Conservation (phyloP, 2,888 invertebrate genomes). For the Amphiduros pacificus region DNA sequence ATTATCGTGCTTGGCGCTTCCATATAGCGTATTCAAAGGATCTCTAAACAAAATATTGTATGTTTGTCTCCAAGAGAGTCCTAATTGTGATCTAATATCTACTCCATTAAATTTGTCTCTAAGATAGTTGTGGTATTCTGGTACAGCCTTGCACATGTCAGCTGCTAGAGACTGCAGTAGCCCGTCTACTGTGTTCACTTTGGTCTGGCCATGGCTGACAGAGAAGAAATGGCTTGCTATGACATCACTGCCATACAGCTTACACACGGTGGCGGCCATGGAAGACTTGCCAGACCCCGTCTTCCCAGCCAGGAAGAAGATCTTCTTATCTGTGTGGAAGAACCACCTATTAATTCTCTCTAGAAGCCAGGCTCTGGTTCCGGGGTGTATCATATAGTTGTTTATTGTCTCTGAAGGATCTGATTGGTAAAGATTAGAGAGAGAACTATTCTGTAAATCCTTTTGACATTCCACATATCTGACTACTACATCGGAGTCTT, state of each 20-base stretch:
- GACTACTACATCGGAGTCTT: conserved; percentile 16
- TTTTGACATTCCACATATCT: conserved; percentile 16
- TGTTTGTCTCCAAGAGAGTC: conserved; percentile 11
- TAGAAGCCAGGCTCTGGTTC: conserved; percentile 27
- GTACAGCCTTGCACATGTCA: conserved; percentile 23
- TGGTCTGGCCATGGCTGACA: background rate
- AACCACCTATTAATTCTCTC: conserved; percentile 24
- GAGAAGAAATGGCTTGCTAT: conserved; percentile 24
- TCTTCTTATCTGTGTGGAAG: conserved; percentile 7
- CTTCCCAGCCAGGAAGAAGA: conserved; percentile 19
- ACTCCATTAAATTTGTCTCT: conserved; percentile 13
- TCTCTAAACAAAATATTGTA: conserved; percentile 21
- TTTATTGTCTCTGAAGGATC: conserved; percentile 19
- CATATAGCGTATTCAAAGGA: conserved; percentile 23
- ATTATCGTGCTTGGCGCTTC: background rate
- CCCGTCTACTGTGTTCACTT: conserved; percentile 11
- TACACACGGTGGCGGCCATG: conserved; percentile 24
- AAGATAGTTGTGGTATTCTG: conserved; percentile 25
- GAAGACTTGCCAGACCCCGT: conserved; percentile 27
- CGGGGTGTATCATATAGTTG: conserved; percentile 28
- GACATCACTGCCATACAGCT: conserved; percentile 18
- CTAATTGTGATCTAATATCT: background rate
- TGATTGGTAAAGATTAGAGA: conserved; percentile 4
- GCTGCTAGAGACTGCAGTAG: conserved; percentile 21
- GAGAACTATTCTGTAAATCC: conserved; percentile 11